Evolutionary conservation across 2,888 invertebrate species (phyloP).

Genomic region (Drosophila acutilabella): DNA sequence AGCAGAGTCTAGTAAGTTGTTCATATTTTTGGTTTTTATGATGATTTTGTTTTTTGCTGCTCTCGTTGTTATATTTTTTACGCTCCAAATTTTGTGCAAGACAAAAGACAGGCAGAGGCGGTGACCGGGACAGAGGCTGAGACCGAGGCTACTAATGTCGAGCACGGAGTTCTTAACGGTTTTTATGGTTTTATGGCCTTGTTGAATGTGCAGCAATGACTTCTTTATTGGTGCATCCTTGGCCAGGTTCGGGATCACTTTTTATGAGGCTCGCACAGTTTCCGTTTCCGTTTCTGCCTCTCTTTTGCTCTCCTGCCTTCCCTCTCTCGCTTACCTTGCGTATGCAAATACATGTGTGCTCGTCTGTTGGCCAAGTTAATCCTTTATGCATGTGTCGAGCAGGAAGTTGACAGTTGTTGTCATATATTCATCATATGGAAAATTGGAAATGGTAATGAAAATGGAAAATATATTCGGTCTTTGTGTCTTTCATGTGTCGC

Average conservation of each 20-base stretch:
- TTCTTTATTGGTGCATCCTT: slow-evolving; percentile 80
- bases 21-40: slow-evolving; percentile 59
- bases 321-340: neutral
- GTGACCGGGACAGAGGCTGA: neutral
- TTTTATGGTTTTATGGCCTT: slow-evolving; percentile 76
- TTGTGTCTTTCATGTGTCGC: slow-evolving; percentile 72
- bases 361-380: slow-evolving; percentile 61
- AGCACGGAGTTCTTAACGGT: slow-evolving; percentile 53
- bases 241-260: slow-evolving; percentile 39
- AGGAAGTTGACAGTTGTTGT: slow-evolving; percentile 69
- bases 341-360: slow-evolving; percentile 61
- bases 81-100: slow-evolving; percentile 73
- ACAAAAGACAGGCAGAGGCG: slow-evolving; percentile 9
- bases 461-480: slow-evolving; percentile 56
- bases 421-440: slow-evolving; percentile 57
- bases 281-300: slow-evolving; percentile 66
- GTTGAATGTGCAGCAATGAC: slow-evolving; percentile 62
- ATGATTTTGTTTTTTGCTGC: slow-evolving; percentile 65
- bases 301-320: neutral
- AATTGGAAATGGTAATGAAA: slow-evolving; percentile 52
- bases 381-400: slow-evolving; percentile 71
- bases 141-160: slow-evolving; percentile 70
- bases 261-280: slow-evolving; percentile 41
- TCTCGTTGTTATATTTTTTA: slow-evolving; percentile 81
- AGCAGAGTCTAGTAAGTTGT: slow-evolving; percentile 55